These are phyloP conservation scores for Grus americana DNA, from an alignment of 2,113 vertebrate species.

Conservation along the genomic window DNA sequence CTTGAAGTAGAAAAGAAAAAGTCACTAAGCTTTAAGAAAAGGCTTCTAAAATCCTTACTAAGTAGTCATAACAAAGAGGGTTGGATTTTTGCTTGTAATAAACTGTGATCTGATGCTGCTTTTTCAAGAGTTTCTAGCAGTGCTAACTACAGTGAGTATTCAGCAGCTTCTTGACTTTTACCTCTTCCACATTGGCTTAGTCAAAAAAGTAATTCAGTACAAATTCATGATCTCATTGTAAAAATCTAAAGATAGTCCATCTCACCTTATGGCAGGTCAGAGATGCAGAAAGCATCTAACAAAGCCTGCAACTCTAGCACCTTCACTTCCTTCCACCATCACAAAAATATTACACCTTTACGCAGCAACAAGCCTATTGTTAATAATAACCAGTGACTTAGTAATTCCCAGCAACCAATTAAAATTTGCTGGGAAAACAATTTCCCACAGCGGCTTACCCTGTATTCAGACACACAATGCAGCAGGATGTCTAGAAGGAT, in stretches of 20 bases:
- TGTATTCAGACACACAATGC: conserved; percentile 41
- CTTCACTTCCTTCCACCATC: not conserved
- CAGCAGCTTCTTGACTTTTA: not conserved
- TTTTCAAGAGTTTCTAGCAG: not conserved
- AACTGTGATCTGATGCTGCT: not conserved
- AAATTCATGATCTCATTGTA: not conserved
- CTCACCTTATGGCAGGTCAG: not conserved
- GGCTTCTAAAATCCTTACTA: not conserved
- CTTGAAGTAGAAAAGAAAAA: not conserved
- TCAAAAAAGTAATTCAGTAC: not conserved
- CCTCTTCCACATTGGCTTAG: not conserved
- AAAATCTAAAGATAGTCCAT: not conserved
- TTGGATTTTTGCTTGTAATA: not conserved
- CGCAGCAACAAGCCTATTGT: not conserved
- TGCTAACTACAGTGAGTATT: not conserved
- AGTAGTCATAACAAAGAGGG: not conserved
- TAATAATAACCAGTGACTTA: not conserved
- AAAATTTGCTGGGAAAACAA: conserved; percentile 33
- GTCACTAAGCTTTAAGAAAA: not conserved
- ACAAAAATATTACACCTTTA: not conserved
- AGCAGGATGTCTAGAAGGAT: conserved; percentile 36
- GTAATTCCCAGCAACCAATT: conserved; percentile 38
- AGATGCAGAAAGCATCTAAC: not conserved
- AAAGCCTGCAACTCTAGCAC: not conserved
- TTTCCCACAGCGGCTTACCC: not conserved